A percentile compares a stretch with the other conserved stretches of the same genome.
phyloP scores from a whole-genome alignment of 2,113 vertebrate genomes.

The Semicossyphus pulcher region DNA sequence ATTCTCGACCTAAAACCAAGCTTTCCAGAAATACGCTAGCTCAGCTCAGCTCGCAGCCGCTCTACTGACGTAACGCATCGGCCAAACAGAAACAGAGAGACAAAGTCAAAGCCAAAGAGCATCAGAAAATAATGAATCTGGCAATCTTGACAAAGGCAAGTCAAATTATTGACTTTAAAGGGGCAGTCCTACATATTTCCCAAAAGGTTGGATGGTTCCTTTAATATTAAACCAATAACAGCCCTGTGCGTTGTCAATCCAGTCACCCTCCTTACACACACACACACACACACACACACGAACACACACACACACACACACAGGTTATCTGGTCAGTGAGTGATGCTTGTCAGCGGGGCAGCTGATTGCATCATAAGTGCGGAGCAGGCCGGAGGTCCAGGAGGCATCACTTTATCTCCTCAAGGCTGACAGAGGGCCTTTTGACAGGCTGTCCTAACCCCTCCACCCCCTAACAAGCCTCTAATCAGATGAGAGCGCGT shows the following conservation, averaged over 20 bases:
- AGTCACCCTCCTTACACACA: background rate
- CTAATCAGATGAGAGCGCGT: conserved; percentile 75
- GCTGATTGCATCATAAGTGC: conserved; percentile 82
- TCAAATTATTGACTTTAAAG: too few relatives aligned
- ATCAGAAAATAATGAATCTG: too few relatives aligned
- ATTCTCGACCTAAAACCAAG: too few relatives aligned
- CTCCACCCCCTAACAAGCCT: conserved; percentile 68
- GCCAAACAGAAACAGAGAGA: too few relatives aligned
- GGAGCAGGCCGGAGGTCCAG: conserved; percentile 80
- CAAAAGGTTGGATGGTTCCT: background rate
- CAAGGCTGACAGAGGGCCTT: conserved; percentile 85
- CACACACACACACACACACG: background rate
- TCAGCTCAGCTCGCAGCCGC: too few relatives aligned
- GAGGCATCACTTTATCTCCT: conserved; percentile 84
- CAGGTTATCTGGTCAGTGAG: conserved; percentile 43
- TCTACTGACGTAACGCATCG: too few relatives aligned
- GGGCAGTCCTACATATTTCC: background rate
- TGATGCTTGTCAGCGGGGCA: conserved; percentile 55
- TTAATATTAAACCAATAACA: background rate
- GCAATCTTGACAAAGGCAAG: too few relatives aligned
- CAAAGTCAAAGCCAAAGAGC: too few relatives aligned
- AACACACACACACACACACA: background rate
- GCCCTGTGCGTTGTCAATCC: too few relatives aligned
- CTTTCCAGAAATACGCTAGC: too few relatives aligned
- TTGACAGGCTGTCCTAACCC: conserved; percentile 85